Percentiles rank a stretch among this genome's conserved stretches.
Conservation (phyloP, 2,888 invertebrate species). For the Drosophila mimetica region DNA sequence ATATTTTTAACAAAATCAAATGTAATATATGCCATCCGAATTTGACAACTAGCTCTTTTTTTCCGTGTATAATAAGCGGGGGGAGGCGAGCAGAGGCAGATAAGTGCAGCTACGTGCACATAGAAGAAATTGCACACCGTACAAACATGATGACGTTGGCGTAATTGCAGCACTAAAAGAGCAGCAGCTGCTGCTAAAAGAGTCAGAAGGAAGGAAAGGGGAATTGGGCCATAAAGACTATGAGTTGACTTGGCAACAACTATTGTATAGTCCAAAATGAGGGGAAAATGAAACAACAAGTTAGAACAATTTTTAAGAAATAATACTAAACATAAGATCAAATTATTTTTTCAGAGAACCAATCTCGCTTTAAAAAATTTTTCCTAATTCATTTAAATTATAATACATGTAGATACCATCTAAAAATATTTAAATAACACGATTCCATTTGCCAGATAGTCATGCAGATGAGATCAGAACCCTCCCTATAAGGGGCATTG, state of each 20-base stretch:
- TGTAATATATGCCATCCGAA: no score
- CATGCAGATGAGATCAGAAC: not conserved
- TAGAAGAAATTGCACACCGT: slow-evolving; percentile 74
- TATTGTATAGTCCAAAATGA: no score
- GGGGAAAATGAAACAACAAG: no score
- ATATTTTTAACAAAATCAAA: no score
- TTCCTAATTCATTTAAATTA: no score
- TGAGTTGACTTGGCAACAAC: not conserved
- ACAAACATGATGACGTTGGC: slow-evolving; percentile 47
- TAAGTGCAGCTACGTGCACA: slow-evolving; percentile 69
- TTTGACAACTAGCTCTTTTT: not conserved
- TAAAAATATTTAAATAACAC: not conserved
- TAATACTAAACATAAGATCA: no score
- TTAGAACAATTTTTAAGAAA: no score
- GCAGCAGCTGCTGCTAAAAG: not conserved
- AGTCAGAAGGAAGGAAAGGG: not conserved
- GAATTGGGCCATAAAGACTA: not conserved
- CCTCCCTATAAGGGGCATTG: not conserved
- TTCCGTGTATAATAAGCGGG: slow-evolving; percentile 12
- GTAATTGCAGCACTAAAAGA: slow-evolving; percentile 24
- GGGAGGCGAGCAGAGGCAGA: slow-evolving; percentile 20
- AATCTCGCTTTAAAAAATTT: no score
- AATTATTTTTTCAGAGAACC: no score
- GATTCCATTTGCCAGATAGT: not conserved
- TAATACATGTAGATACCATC: no score